Conservation (phyloP, 2,797 vertebrate genomes). For the Carduelis carduelis region DNA sequence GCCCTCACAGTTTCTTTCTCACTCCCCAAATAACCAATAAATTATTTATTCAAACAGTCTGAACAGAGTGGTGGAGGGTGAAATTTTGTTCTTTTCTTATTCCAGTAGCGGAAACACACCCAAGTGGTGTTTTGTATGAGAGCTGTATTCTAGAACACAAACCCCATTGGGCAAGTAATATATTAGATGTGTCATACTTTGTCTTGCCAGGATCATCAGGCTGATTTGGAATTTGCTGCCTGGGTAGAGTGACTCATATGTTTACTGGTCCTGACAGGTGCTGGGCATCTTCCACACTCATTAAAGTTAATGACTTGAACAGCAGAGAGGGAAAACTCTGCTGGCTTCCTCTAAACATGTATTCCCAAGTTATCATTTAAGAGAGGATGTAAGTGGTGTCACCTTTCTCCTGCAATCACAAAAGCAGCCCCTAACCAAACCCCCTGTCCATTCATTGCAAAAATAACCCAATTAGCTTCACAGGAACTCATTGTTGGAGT, state of each 20-base stretch:
- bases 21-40: slow-evolving; percentile 40
- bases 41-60: slow-evolving; percentile 63
- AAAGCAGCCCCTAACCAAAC: neutral
- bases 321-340: neutral
- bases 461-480: neutral
- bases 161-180: neutral
- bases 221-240: slow-evolving; percentile 26
- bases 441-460: neutral
- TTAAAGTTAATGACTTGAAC: slow-evolving; percentile 37
- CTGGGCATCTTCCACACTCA: neutral
- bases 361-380: slow-evolving; percentile 8
- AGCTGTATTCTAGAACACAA: neutral
- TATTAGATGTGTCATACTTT: neutral
- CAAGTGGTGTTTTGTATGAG: neutral
- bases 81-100: neutral
- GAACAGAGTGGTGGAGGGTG: neutral
- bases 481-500: neutral
- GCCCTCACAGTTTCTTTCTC: neutral
- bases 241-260: slow-evolving; percentile 28
- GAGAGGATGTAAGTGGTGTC: neutral
- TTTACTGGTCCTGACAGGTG: slow-evolving; percentile 43
- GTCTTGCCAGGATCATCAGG: slow-evolving; percentile 4
- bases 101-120: neutral
- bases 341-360: neutral
- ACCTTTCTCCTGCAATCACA: neutral